A percentile compares a stretch with the other conserved stretches of the same genome.
Conservation (phyloP, 2,113 vertebrate species). For the Malurus cyaneus region DNA sequence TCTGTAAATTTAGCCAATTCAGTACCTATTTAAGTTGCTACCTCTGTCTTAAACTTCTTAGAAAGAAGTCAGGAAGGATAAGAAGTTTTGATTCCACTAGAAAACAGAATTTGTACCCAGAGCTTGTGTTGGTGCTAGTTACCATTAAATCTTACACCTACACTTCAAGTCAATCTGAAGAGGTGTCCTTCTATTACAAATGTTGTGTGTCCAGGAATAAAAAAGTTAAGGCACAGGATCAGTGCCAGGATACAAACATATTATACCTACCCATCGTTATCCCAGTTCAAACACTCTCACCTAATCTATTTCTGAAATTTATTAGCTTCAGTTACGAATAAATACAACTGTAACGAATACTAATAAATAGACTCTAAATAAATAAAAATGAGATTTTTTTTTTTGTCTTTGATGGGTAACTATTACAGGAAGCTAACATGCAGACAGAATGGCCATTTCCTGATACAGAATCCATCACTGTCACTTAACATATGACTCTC, state of each 20-base stretch:
- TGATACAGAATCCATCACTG: neutral
- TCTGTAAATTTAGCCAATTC: neutral
- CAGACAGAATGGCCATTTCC: neutral
- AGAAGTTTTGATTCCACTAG: neutral
- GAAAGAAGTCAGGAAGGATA: neutral
- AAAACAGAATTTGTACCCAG: neutral
- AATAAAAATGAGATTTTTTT: neutral
- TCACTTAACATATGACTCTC: neutral
- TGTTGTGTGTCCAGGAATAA: neutral
- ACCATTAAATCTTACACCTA: neutral
- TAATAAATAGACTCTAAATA: conserved; percentile 19
- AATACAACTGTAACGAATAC: conserved; percentile 1
- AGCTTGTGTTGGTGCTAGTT: neutral
- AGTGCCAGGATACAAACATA: neutral
- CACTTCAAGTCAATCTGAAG: neutral
- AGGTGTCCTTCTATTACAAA: neutral
- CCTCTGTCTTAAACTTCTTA: neutral
- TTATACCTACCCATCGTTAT: neutral
- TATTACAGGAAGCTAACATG: neutral
- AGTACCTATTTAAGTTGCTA: neutral
- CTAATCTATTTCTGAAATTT: conserved; percentile 13
- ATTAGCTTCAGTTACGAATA: neutral
- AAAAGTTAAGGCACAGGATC: neutral
- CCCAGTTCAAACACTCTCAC: neutral
- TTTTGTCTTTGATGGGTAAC: neutral